phyloP scores from a whole-genome alignment of 2,113 vertebrate species.

The Ursus arctos region DNA sequence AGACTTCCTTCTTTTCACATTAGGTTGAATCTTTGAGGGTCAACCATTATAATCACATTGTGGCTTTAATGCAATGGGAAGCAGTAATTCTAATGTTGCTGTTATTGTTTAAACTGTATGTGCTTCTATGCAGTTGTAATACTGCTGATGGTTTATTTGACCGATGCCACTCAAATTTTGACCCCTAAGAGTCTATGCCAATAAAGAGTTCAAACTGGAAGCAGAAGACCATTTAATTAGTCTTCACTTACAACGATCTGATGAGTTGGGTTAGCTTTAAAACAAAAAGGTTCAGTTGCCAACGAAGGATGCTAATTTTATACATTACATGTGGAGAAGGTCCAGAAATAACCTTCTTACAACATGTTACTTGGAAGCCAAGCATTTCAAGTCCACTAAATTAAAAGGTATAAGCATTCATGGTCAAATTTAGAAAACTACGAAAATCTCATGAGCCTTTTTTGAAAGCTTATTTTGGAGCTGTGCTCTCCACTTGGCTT shows the following conservation, averaged over 20 bases:
- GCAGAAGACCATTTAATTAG: slow-evolving; percentile 74
- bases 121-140: neutral
- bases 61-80: slow-evolving; percentile 35
- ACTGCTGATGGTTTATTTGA: slow-evolving; percentile 56
- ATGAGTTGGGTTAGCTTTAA: slow-evolving; percentile 72
- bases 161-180: slow-evolving; percentile 48
- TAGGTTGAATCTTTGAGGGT: slow-evolving; percentile 46
- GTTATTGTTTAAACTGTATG: slow-evolving; percentile 23
- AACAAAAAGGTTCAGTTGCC: slow-evolving; percentile 69
- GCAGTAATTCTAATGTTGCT: slow-evolving; percentile 24
- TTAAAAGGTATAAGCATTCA: slow-evolving; percentile 77
- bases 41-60: slow-evolving; percentile 2
- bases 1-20: slow-evolving; percentile 4
- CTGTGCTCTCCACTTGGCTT: slow-evolving; percentile 51
- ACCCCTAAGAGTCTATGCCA: slow-evolving; percentile 54
- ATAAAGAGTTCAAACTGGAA: slow-evolving; percentile 60
- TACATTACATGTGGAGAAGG: slow-evolving; percentile 67
- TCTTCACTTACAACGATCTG: slow-evolving; percentile 64
- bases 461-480: slow-evolving; percentile 73
- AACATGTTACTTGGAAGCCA: slow-evolving; percentile 80
- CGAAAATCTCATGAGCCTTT: slow-evolving; percentile 69
- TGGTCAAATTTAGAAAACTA: slow-evolving; percentile 79
- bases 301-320: slow-evolving; percentile 78
- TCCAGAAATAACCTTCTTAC: slow-evolving; percentile 73
- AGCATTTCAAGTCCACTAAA: slow-evolving; percentile 79